Conservation (phyloP, 2,113 vertebrate genomes). For the Prunella himalayana region DNA sequence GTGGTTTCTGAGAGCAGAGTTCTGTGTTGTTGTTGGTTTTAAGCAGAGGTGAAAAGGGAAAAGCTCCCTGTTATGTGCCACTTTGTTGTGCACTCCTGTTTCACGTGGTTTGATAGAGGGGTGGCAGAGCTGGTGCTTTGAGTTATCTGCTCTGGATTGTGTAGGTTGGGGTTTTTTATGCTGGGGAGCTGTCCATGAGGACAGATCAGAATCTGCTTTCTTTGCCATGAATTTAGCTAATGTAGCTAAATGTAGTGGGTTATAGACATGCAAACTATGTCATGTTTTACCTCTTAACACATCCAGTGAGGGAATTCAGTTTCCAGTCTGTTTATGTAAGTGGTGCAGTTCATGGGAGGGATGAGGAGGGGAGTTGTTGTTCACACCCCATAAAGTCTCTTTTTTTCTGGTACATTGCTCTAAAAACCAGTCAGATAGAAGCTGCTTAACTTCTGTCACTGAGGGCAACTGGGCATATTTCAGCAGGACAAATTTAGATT, state of each 20-base stretch:
- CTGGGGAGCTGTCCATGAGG: not conserved
- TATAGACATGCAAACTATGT: rapidly evolving
- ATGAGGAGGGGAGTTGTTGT: not conserved
- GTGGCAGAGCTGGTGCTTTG: not conserved
- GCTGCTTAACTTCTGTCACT: not conserved
- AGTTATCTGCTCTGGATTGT: not conserved
- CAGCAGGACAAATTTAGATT: not conserved
- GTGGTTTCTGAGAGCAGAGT: not conserved
- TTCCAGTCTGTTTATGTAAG: not conserved
- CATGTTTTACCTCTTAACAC: not conserved
- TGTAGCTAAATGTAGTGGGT: not conserved
- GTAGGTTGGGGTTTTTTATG: rapidly evolving
- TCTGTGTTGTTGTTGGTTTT: not conserved
- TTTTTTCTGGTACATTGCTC: not conserved
- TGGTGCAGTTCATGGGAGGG: not conserved
- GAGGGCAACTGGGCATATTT: not conserved
- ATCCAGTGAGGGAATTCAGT: not conserved
- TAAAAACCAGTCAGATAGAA: not conserved
- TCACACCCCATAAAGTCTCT: not conserved
- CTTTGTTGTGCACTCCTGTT: not conserved
- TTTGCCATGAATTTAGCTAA: not conserved
- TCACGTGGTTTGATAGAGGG: rapidly evolving
- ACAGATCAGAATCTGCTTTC: not conserved
- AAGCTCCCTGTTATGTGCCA: not conserved
- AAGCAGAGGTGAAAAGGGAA: not conserved